These are phyloP conservation scores for Drosophila kohkoa DNA, from an alignment of 1,140 invertebrate genomes.

Conservation along the genomic window DNA sequence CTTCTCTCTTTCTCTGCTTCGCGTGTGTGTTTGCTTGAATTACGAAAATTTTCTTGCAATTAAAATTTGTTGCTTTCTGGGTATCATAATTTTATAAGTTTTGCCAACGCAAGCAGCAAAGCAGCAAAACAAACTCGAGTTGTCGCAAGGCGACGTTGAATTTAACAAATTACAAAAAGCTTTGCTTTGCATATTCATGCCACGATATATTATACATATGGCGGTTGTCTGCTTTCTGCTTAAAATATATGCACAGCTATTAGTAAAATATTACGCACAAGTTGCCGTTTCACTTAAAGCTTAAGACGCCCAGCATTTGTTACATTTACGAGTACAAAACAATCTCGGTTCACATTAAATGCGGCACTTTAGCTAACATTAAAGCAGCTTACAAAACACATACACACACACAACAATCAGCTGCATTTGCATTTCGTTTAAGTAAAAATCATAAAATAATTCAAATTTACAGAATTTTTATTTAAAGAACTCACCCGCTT, in stretches of 20 bases:
- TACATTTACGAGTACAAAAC: background rate
- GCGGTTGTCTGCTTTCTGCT: conserved; percentile 14
- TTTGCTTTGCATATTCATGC: conserved; percentile 53
- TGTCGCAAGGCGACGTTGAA: conserved; percentile 11
- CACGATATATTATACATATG: too few relatives aligned
- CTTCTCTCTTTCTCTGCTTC: background rate
- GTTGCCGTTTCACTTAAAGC: conserved; percentile 25
- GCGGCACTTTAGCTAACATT: too few relatives aligned
- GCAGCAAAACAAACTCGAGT: background rate
- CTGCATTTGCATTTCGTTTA: too few relatives aligned
- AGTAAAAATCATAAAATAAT: too few relatives aligned
- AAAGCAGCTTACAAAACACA: too few relatives aligned
- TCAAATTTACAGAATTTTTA: too few relatives aligned
- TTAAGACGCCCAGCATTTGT: background rate
- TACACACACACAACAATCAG: too few relatives aligned
- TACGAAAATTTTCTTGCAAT: conserved; percentile 74
- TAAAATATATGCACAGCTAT: conserved; percentile 51
- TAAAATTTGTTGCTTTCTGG: conserved; percentile 70
- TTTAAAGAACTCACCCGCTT: too few relatives aligned
- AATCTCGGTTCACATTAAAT: background rate
- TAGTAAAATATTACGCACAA: conserved; percentile 57
- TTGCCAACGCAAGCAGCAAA: conserved; percentile 22
- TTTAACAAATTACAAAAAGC: conserved; percentile 70
- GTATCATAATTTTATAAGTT: conserved; percentile 81
- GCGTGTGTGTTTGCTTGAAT: conserved; percentile 48